Base-by-base conservation (phyloP, 2,113 vertebrate genomes). In the Centropristis striata region DNA sequence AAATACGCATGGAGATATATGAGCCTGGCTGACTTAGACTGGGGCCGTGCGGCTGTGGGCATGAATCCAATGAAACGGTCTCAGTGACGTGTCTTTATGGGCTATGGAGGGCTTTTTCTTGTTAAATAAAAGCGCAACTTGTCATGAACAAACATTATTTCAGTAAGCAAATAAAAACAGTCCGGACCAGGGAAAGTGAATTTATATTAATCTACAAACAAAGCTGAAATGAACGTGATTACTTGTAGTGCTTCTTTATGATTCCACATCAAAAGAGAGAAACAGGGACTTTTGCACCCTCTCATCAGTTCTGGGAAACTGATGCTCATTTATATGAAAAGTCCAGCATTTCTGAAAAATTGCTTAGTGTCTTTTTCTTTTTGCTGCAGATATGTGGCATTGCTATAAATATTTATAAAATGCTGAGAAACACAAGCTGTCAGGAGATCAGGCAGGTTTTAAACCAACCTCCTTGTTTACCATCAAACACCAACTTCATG, bases 1-100 rank as follows among this genome's bases (percentile, higher is more conserved):
- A 98, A 98, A 98, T 96, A 96, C 95, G 95, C 94, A 92, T 93
- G 88, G 92, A 96, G 96, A 97, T 96, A 96, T 97, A 97, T 98
- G 96, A 95, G 93, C 95, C 95, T 94, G 95, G 92, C 94, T 59
- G 65, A 72, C 59, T 92, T 87, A 86, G 86, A 90, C 83, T 93
- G 92, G 93, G 94, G 72, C 83, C 10, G 71, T 92, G 95, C 1
- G 23, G 91, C 93, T 91, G 91, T 82, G 71, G 83, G 91, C 86
- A 86, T 94, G 85, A 85, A 90, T 74, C 74, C 85, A 83, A 59
- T 74, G 71, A 77, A 88, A 66, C 12, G 5, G 63, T 57, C 79
- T 77, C 71, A 36, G 47, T 88, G 79, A 87, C 73, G 50, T 75
- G 61, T 81, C 73, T 92, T 88, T 87, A 83, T 61, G 39, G 71